phyloP scores from a whole-genome alignment of 2,113 vertebrate genomes.

The Pithys albifrons region DNA sequence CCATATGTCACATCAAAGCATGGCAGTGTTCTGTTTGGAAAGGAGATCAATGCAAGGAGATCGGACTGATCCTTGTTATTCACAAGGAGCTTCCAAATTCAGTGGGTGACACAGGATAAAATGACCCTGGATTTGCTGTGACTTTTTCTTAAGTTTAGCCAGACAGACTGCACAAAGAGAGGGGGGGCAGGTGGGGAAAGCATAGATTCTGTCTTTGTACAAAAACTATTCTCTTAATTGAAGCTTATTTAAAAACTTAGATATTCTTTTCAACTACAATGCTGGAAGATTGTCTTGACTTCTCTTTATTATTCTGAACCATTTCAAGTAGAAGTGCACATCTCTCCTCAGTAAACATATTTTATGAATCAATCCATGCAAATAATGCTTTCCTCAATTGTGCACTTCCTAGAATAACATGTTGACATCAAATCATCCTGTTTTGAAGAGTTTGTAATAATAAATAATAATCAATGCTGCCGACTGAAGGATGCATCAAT shows the following conservation, averaged over 20 bases:
- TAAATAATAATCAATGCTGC: constrained; percentile 73
- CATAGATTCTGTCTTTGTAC: constrained; percentile 13
- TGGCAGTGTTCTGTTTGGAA: constrained; percentile 58
- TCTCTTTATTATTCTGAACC: constrained; percentile 54
- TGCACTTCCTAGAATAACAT: constrained; percentile 60
- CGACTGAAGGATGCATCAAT: constrained; percentile 62
- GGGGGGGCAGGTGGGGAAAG: accelerated
- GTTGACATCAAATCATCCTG: constrained; percentile 67
- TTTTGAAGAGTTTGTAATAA: constrained; percentile 72
- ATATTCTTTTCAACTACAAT: constrained; percentile 25
- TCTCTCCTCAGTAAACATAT: constrained; percentile 63
- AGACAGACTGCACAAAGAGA: background rate
- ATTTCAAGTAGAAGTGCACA: constrained; percentile 62
- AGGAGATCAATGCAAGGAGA: constrained; percentile 67
- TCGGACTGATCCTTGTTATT: constrained; percentile 65
- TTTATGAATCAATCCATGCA: constrained; percentile 67
- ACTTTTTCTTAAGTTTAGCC: constrained; percentile 44
- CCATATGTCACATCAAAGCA: constrained; percentile 73
- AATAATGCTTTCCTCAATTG: constrained; percentile 53
- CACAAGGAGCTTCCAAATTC: constrained; percentile 70
- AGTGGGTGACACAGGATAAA: constrained; percentile 48
- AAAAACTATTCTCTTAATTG: constrained; percentile 41
- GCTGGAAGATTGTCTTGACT: constrained; percentile 32
- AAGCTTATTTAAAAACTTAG: constrained; percentile 56
- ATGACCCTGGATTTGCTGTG: constrained; percentile 23